Conservation (phyloP, 1,140 invertebrate genomes). For the Meloidogyne hapla region DNA sequence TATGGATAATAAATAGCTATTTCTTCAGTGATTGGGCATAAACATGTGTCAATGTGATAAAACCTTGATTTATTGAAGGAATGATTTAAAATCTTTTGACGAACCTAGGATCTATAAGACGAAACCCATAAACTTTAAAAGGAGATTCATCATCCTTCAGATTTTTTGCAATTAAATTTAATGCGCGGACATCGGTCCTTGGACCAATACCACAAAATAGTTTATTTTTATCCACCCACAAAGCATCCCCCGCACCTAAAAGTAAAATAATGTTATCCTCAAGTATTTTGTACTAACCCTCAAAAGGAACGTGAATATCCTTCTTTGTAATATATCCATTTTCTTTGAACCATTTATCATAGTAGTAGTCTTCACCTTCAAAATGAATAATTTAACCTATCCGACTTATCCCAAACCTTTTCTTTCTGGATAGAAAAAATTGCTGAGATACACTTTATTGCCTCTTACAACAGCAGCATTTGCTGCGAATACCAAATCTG, state of each 20-base stretch:
- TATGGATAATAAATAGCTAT: slow-evolving; percentile 61
- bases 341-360: slow-evolving; percentile 59
- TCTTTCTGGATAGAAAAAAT: slow-evolving; percentile 62
- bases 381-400: not conserved
- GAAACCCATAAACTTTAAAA: slow-evolving; percentile 54
- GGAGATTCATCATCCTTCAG: slow-evolving; percentile 45
- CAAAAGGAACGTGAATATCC: slow-evolving; percentile 58
- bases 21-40: slow-evolving; percentile 59
- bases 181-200: slow-evolving; percentile 57
- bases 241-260: slow-evolving; percentile 24
- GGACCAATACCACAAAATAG: slow-evolving; percentile 62
- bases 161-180: slow-evolving; percentile 46
- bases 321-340: slow-evolving; percentile 54
- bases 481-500: slow-evolving; percentile 61
- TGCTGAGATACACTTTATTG: slow-evolving; percentile 61
- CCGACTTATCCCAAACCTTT: slow-evolving; percentile 29
- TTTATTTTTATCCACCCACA: slow-evolving; percentile 55
- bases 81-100: not conserved
- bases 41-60: slow-evolving; percentile 64
- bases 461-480: slow-evolving; percentile 59
- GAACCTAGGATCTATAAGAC: slow-evolving; percentile 58
- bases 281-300: slow-evolving; percentile 53
- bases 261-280: not conserved
- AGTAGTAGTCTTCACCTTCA: slow-evolving; percentile 58
- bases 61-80: slow-evolving; percentile 50